A percentile compares a stretch with the other conserved stretches of the same genome.
Conservation (phyloP, 2,797 vertebrate genomes). For the Arrhamphus sclerolepis region DNA sequence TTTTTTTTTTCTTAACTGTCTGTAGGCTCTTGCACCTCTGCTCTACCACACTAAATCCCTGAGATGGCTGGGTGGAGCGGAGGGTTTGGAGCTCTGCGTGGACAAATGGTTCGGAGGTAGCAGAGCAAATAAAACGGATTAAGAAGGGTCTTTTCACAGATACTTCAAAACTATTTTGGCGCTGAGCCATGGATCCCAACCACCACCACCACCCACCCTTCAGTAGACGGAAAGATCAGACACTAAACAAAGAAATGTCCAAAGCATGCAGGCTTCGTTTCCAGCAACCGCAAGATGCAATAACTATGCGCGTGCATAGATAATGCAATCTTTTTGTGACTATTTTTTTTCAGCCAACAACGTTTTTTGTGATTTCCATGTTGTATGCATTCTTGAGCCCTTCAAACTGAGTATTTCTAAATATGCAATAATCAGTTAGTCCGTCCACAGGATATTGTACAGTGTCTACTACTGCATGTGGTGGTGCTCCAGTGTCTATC, state of each 20-base stretch:
- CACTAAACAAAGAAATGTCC: slow-evolving; percentile 60
- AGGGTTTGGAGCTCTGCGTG: slow-evolving; percentile 77
- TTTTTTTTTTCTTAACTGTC: slow-evolving; percentile 86
- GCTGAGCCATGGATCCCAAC: slow-evolving; percentile 64
- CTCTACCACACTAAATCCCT: slow-evolving; percentile 92
- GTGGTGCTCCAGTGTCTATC: slow-evolving; percentile 14
- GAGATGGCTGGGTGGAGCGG: slow-evolving; percentile 68
- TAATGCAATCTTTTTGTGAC: not conserved
- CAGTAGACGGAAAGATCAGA: slow-evolving; percentile 60
- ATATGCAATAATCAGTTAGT: slow-evolving; percentile 4
- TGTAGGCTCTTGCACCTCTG: slow-evolving; percentile 95
- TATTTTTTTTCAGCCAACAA: not conserved
- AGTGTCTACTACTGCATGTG: slow-evolving; percentile 11
- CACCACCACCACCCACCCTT: slow-evolving; percentile 13
- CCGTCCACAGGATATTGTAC: not conserved
- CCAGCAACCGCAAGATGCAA: slow-evolving; percentile 23
- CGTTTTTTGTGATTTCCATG: no score
- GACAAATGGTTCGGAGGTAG: slow-evolving; percentile 98
- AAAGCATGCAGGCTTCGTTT: slow-evolving; percentile 50
- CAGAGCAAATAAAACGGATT: slow-evolving; percentile 96
- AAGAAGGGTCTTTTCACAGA: slow-evolving; percentile 88
- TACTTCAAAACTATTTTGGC: slow-evolving; percentile 82
- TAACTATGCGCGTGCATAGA: slow-evolving; percentile 13
- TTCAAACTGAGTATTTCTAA: slow-evolving; percentile 3
- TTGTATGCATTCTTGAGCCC: not conserved